Base-by-base conservation (phyloP, 2,113 vertebrate species). In the Grus americana region DNA sequence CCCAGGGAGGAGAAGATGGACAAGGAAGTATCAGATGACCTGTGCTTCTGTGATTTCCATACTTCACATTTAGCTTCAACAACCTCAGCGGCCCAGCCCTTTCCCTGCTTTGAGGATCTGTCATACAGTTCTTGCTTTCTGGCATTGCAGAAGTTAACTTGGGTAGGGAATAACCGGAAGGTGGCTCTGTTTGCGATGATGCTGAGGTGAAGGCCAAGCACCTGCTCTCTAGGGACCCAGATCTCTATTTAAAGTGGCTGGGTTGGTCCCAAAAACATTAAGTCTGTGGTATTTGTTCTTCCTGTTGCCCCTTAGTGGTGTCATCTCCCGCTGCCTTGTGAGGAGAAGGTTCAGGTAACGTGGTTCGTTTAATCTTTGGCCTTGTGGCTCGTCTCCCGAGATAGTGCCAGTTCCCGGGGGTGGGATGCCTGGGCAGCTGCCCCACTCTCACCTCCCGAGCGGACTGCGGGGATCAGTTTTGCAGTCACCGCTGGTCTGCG, bases 1-100 rank as follows among this genome's bases (percentile, higher is more conserved):
- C 85, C 84, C 86, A 75, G 84, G 92, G 92, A 97, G 81, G 87
- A 96, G 83, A 74, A 61, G 87, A 94, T 63, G 76, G 70, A 88
- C 63, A 36, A 89, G 92, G 68, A 92, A 80, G 49, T 81, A 55
- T 36, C 74, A 36, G 76, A 38, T 72, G 21, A 27, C 34, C 68
- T n/a, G 59, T 59, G 89, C 89, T 65, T 86, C 71, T 62, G 4
- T 52, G 42, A 26, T 79, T 91, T 57, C 91, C n/a, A 11, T 46
- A 20, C 83, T 87, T 83, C 49, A 73, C 18, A 1, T 55, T 72
- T 32, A 85, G 66, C 63, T 92, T 73, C 86, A 68, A 2, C 38
- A 65, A 40, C 76, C 76, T 85, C 87, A 15, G 87, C 27, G 76
- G 80, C 88, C 61, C 85, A 44, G 82, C 82, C 85, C 72, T 85